Percentiles rank a stretch among this genome's conserved stretches.
These are phyloP conservation scores for Heliconius nattereri DNA, from an alignment of 1,140 invertebrate species.

Conservation along the genomic window DNA sequence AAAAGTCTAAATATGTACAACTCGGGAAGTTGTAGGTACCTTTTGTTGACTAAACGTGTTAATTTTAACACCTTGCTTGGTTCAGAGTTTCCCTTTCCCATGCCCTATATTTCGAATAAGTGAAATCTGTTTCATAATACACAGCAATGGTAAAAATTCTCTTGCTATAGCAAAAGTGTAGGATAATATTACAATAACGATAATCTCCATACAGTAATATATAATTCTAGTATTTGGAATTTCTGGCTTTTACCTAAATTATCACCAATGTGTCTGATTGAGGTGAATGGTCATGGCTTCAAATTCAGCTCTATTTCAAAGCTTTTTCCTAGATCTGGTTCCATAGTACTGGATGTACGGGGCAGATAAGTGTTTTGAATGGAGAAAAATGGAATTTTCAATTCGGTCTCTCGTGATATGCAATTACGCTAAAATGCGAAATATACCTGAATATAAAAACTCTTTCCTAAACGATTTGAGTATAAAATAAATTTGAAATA, in stretches of 20 bases:
- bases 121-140: constrained; percentile 30
- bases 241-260: not conserved
- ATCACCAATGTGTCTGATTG: not conserved
- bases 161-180: not conserved
- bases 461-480: too few species aligned
- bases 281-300: too few species aligned
- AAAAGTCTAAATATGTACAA: not conserved
- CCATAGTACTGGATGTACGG: too few species aligned
- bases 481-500: not conserved
- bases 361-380: too few species aligned
- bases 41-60: constrained; percentile 24
- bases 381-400: too few species aligned
- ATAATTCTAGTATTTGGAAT: not conserved
- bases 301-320: too few species aligned
- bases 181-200: not conserved
- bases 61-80: constrained; percentile 33
- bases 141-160: not conserved
- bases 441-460: too few species aligned
- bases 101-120: constrained; percentile 17
- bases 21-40: not conserved
- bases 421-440: too few species aligned
- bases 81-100: constrained; percentile 4
- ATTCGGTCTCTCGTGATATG: too few species aligned
- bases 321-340: too few species aligned
- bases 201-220: not conserved